Base-by-base conservation (phyloP, 2,797 vertebrate species). In the Mycteria americana region DNA sequence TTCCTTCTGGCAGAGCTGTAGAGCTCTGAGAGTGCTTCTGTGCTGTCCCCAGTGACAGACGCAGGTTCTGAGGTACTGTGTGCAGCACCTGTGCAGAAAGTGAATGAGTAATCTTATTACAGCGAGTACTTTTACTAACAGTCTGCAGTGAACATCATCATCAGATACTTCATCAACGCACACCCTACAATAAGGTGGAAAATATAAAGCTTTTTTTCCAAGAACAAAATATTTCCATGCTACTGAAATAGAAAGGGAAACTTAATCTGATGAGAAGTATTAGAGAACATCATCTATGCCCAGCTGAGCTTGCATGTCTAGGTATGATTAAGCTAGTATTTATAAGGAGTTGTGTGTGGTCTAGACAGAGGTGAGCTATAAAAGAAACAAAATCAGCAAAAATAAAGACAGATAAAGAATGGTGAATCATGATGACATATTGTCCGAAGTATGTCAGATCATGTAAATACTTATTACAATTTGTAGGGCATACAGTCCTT, bases 311-410 rank as follows among this genome's bases (percentile, higher is more conserved):
- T 90, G 43, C 51, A 13, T 28, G 17, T 81, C 50, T 94, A 64
- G 35, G 22, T 95, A 70, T 94, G 70, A 91, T 54, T 86, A 88
- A 92, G 25, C 28, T 90, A 63, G 30, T 79, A 41, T 59, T 93
- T 80, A 12, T n/a, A 62, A 79, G 35, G 46, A 73, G 9, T 68
- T 84, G 7, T 51, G 16, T 41, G 16, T 81, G 51, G 75, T 92
- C 87, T 96, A 91, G 93, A 74, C 82, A 70, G 87, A 79, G 60
- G 39, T 86, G 70, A 93, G 62, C 21, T 86, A 45, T 45, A 65
- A 85, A 88, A 76, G 43, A 82, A 93, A 50, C 4, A 68, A 77
- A 63, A 68, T 41, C 57, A 68, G 69, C 48, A 88, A 88, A 84
- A 87, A 43, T 12, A 62, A 62, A 69, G n/a, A 72, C 25, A 46